Evolutionary conservation across 2,113 vertebrate genomes (phyloP).

Genomic region (Dicentrarchus labrax): DNA sequence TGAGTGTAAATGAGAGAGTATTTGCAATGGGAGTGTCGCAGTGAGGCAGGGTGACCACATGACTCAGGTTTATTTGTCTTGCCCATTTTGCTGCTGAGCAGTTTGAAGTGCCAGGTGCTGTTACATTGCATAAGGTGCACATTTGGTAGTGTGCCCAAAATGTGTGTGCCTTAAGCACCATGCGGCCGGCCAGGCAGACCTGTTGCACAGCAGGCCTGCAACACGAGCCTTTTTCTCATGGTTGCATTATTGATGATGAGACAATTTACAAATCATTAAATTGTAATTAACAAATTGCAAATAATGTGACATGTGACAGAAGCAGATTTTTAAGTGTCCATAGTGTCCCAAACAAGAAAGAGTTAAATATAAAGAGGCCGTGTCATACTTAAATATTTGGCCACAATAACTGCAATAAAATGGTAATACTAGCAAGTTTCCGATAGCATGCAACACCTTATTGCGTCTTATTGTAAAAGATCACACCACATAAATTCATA

Average conservation of each 20-base stretch:
- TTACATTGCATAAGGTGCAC: conserved; percentile 43
- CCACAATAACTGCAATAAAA: conserved; percentile 49
- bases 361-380: conserved; percentile 50
- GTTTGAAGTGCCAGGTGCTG: conserved; percentile 58
- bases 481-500: conserved; percentile 52
- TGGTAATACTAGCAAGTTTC: conserved; percentile 32
- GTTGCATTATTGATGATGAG: conserved; percentile 70
- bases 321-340: conserved; percentile 66
- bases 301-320: conserved; percentile 56
- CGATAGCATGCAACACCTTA: conserved; percentile 52
- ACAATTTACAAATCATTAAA: conserved; percentile 73
- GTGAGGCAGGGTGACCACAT: conserved; percentile 60
- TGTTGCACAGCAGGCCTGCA: conserved; percentile 40
- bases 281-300: conserved; percentile 73
- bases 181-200: neutral
- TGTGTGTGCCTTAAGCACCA: conserved; percentile 27
- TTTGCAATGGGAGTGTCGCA: conserved; percentile 81
- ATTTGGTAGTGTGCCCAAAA: conserved; percentile 47
- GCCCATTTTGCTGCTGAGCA: conserved; percentile 42
- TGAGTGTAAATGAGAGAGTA: conserved; percentile 57
- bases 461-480: conserved; percentile 40
- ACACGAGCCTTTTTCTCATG: conserved; percentile 63
- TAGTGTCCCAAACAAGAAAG: conserved; percentile 64
- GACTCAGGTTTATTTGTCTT: conserved; percentile 67
- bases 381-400: conserved; percentile 58